Percentiles rank a stretch among this genome's conserved stretches.
Conservation (phyloP, 2,113 vertebrate species). For the Ailuropoda melanoleuca region DNA sequence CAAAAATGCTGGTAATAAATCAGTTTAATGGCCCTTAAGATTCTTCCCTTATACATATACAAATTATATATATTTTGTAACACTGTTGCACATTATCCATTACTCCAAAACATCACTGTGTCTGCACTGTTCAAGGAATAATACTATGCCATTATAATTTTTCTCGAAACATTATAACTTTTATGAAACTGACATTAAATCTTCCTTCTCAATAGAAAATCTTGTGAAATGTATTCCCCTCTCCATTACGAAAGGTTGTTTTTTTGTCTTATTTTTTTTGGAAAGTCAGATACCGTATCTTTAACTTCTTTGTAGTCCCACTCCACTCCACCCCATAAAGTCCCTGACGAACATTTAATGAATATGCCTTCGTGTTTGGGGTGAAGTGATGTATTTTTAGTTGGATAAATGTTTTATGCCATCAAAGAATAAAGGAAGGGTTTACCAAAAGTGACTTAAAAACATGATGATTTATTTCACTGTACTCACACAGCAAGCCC, state of each 20-base stretch:
- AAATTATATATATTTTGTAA: conserved; percentile 53
- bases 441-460: not conserved
- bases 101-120: not conserved
- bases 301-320: not conserved
- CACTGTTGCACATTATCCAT: not conserved
- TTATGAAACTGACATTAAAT: not conserved
- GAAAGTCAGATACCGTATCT: not conserved
- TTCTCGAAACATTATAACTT: conserved; percentile 20
- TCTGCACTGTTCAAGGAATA: not conserved
- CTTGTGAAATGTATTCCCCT: not conserved
- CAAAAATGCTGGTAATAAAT: conserved; percentile 76
- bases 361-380: not conserved
- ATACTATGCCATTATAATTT: not conserved
- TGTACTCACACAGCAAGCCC: not conserved
- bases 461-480: not conserved
- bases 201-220: not conserved
- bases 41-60: conserved; percentile 55
- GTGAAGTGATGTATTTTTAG: not conserved
- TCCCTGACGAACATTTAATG: not conserved
- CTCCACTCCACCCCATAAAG: not conserved
- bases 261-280: not conserved
- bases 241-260: not conserved
- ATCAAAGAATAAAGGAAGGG: not conserved
- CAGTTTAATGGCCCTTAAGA: conserved; percentile 66
- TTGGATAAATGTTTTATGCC: not conserved